A percentile compares a stretch with the other conserved stretches of the same genome.
phyloP scores from a whole-genome alignment of 2,888 invertebrate species.

The Patella pellucida region DNA sequence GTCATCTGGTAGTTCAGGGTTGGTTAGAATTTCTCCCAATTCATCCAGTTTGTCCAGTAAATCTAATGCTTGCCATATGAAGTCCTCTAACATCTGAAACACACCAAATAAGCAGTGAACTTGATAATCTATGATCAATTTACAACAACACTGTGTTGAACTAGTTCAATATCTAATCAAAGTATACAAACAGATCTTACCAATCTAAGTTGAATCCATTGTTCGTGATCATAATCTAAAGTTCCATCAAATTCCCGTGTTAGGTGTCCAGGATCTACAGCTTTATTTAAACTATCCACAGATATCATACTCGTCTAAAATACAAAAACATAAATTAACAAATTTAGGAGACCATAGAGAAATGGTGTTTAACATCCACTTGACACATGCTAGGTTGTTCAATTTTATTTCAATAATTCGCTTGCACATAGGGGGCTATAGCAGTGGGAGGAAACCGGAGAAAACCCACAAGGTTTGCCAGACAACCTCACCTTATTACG shows the following conservation, averaged over 20 bases:
- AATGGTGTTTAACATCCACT: too few relatives aligned
- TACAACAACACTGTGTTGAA: too few relatives aligned
- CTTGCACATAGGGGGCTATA: too few relatives aligned
- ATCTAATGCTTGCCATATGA: slow-evolving; percentile 96
- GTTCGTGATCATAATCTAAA: slow-evolving; percentile 93
- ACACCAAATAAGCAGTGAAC: background rate
- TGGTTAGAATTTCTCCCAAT: slow-evolving; percentile 90
- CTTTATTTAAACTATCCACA: slow-evolving; percentile 92
- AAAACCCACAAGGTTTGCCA: too few relatives aligned
- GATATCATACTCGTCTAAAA: slow-evolving; percentile 95
- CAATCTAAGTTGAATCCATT: slow-evolving; percentile 95
- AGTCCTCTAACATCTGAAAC: slow-evolving; percentile 87
- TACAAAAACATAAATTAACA: slow-evolving; percentile 35
- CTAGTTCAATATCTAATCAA: background rate
- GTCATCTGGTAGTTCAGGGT: slow-evolving; percentile 95
- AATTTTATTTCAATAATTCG: too few relatives aligned
- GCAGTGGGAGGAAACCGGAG: too few relatives aligned
- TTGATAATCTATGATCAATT: too few relatives aligned
- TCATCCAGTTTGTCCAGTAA: slow-evolving; percentile 92
- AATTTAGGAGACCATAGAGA: background rate
- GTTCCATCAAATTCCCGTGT: slow-evolving; percentile 95
- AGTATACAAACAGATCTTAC: slow-evolving; percentile 61
- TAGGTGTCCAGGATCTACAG: slow-evolving; percentile 92
- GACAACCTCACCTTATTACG: too few relatives aligned
- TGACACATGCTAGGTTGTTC: too few relatives aligned